A percentile compares a stretch with the other conserved stretches of the same genome.
Evolutionary conservation across 2,113 vertebrate genomes (phyloP).

Genomic region (Alectura lathami): DNA sequence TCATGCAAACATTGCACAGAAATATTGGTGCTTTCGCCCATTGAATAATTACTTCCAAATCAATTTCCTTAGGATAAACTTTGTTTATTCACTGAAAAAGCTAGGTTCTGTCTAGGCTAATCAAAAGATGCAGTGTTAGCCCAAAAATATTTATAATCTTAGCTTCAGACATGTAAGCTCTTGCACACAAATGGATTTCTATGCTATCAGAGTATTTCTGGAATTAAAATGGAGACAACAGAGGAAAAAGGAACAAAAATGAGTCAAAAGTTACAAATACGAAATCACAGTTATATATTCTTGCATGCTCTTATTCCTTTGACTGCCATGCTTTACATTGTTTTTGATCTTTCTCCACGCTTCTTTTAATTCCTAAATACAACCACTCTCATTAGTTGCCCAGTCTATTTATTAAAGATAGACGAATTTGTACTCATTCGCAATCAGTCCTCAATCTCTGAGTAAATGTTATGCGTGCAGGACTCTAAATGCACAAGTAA

Average conservation of each 20-base stretch:
- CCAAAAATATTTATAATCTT: background rate
- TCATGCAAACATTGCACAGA: background rate
- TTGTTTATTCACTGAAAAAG: constrained; percentile 3
- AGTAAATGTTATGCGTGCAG: background rate
- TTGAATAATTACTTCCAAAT: constrained; percentile 48
- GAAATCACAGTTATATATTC: background rate
- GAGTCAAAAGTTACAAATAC: background rate
- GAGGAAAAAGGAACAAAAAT: background rate
- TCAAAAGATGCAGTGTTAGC: background rate
- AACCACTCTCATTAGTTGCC: background rate
- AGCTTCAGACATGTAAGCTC: background rate
- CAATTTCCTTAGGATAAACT: background rate
- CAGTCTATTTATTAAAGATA: background rate
- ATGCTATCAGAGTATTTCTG: background rate
- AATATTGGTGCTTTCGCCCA: constrained; percentile 3
- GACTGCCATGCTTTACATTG: background rate
- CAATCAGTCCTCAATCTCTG: background rate
- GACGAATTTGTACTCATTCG: background rate
- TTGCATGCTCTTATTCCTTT: background rate
- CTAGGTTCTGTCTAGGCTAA: background rate
- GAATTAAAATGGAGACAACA: background rate
- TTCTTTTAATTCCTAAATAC: background rate
- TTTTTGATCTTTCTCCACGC: background rate
- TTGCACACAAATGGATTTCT: background rate
- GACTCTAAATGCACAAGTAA: background rate